Percentiles rank a stretch among this genome's conserved stretches.
phyloP scores from a whole-genome alignment of 2,888 invertebrate genomes.

The Mesorhabditis spiculigera region DNA sequence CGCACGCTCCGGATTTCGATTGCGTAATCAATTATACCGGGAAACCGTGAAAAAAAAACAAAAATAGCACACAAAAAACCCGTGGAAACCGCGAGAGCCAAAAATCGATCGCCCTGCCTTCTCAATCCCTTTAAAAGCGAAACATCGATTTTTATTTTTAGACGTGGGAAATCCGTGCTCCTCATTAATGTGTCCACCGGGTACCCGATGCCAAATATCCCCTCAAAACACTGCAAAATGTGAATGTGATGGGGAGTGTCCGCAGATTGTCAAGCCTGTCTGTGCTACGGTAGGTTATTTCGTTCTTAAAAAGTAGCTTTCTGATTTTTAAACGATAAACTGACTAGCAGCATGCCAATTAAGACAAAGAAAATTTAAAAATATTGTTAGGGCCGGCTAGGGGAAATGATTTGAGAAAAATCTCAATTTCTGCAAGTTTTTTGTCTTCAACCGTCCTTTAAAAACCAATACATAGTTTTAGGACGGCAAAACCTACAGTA shows the following conservation, averaged over 20 bases:
- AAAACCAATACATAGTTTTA: constrained; percentile 14
- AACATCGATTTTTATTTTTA: not conserved
- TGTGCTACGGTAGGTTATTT: constrained; percentile 29
- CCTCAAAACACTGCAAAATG: constrained; percentile 25
- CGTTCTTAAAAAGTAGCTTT: not conserved
- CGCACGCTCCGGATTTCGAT: too few species aligned
- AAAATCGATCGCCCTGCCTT: too few species aligned
- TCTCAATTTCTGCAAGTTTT: not conserved
- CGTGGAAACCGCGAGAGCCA: too few species aligned
- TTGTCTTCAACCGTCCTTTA: not conserved
- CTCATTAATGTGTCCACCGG: constrained; percentile 71
- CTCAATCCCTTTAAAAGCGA: too few species aligned
- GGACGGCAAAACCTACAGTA: constrained; percentile 80
- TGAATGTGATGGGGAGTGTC: constrained; percentile 34
- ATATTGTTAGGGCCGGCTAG: too few species aligned
- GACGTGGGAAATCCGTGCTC: constrained; percentile 45
- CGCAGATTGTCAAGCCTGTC: constrained; percentile 44
- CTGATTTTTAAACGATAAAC: not conserved
- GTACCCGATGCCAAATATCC: constrained; percentile 71
- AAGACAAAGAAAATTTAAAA: not conserved
- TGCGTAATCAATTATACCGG: too few species aligned
- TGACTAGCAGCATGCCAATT: constrained; percentile 1
- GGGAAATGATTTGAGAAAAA: not conserved
- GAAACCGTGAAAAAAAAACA: too few species aligned
- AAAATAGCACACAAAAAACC: too few species aligned